Conservation (phyloP, 2,888 invertebrate genomes). For the Meganola albula region DNA sequence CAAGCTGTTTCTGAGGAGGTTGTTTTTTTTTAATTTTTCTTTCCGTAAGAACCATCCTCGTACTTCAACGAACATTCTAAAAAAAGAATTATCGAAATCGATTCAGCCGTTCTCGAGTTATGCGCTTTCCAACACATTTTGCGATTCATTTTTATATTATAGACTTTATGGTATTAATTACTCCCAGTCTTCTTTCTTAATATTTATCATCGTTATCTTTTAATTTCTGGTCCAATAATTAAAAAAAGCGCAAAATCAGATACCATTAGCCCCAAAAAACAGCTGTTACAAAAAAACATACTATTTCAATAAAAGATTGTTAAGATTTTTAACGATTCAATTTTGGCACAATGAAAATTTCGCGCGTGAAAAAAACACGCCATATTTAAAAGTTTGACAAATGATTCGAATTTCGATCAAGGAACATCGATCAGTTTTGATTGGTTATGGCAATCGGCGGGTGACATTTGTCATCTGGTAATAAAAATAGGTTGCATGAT, state of each 20-base stretch:
- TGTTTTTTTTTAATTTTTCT: no score
- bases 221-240: constrained; percentile 4
- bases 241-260: constrained; percentile 17
- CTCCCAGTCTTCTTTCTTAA: no score
- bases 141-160: no score
- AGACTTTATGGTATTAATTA: no score
- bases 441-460: constrained; percentile 61
- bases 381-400: constrained; percentile 64
- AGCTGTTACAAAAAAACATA: constrained; percentile 16
- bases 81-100: no score
- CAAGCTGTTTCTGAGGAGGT: no score
- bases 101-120: no score
- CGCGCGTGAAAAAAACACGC: constrained; percentile 24
- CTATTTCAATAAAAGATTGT: constrained; percentile 24
- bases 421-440: constrained; percentile 62
- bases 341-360: constrained; percentile 28
- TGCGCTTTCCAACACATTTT: no score
- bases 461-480: constrained; percentile 52
- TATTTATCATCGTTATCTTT: no score
- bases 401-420: constrained; percentile 54
- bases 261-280: constrained; percentile 14
- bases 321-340: constrained; percentile 35
- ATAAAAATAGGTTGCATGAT: constrained; percentile 8
- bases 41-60: no score
- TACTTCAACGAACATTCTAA: no score